Evolutionary conservation across 1,140 invertebrate genomes (phyloP).

Genomic region (Papilio machaon): DNA sequence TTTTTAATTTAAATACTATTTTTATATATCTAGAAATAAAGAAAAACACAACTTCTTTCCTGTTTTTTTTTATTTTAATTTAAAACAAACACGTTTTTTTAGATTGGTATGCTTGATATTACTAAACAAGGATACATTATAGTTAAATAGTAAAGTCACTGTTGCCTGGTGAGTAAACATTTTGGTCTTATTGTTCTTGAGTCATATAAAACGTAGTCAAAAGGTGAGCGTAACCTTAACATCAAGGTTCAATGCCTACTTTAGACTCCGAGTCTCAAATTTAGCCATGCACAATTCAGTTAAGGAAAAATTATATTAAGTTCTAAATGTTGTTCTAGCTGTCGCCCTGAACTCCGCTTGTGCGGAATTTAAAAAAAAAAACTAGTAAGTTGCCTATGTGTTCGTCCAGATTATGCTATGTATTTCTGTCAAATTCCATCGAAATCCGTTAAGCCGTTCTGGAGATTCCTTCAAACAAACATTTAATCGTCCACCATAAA

Average conservation of each 20-base stretch:
- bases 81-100: not conserved
- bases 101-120: not conserved
- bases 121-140: not conserved
- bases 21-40: not conserved
- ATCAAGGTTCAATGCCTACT: not conserved
- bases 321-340: not conserved
- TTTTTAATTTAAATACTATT: too few relatives aligned
- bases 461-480: too few relatives aligned
- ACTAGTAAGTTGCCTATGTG: not conserved
- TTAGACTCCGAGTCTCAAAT: not conserved
- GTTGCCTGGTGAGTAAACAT: not conserved
- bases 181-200: not conserved
- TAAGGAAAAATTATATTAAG: not conserved
- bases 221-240: not conserved
- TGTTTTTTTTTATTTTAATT: not conserved
- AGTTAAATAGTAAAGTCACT: not conserved
- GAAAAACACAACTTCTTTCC: not conserved
- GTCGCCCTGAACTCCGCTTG: not conserved
- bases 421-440: not conserved
- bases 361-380: too few relatives aligned
- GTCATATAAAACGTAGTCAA: not conserved
- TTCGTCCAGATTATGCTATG: not conserved
- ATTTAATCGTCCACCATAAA: too few relatives aligned
- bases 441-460: not conserved
- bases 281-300: not conserved